phyloP scores from a whole-genome alignment of 2,113 vertebrate genomes.

The Macaca mulatta region DNA sequence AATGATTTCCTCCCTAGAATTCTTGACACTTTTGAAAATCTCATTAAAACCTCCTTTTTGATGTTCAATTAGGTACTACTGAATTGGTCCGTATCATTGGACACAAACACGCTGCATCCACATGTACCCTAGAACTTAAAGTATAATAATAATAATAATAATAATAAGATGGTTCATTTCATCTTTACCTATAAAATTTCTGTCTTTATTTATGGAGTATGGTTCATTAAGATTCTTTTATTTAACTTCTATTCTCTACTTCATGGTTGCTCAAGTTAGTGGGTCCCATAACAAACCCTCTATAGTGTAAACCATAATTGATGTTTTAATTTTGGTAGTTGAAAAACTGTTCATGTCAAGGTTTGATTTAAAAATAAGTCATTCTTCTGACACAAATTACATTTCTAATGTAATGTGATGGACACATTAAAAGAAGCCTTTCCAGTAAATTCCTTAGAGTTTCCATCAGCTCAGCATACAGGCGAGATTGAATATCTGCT shows the following conservation, averaged over 20 bases:
- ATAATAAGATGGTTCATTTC: not conserved
- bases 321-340: not conserved
- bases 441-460: not conserved
- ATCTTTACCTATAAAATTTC: not conserved
- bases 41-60: not conserved
- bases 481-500: not conserved
- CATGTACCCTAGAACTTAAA: too few species aligned
- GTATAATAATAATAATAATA: too few species aligned
- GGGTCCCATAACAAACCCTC: not conserved
- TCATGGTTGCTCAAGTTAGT: not conserved
- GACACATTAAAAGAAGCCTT: not conserved
- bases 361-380: not conserved
- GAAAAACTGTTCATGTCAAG: not conserved
- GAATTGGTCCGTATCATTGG: not conserved
- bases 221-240: constrained; percentile 20
- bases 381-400: constrained; percentile 7
- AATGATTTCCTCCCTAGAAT: not conserved
- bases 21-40: not conserved
- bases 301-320: not conserved
- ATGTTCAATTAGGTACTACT: not conserved
- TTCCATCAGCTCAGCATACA: constrained; percentile 49
- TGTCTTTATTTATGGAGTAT: not conserved
- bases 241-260: not conserved
- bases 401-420: not conserved
- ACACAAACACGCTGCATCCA: not conserved